These are phyloP conservation scores for Bombyx mandarina DNA, from an alignment of 1,140 invertebrate species.

Conservation along the genomic window DNA sequence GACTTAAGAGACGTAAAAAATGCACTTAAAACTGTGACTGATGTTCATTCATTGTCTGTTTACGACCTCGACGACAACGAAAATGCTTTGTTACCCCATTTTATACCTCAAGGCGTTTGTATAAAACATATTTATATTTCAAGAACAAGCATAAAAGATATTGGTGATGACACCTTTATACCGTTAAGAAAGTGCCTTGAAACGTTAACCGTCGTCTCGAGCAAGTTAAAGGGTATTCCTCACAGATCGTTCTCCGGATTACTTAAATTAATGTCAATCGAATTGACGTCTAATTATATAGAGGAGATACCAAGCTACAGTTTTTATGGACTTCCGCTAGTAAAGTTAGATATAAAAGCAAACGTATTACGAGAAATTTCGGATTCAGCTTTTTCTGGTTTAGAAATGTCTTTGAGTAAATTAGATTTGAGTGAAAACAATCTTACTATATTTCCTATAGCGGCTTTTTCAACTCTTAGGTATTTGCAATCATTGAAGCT, in stretches of 20 bases:
- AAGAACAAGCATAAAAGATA: slow-evolving; percentile 81
- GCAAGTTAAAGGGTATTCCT: slow-evolving; percentile 84
- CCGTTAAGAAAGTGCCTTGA: slow-evolving; percentile 83
- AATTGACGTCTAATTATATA: slow-evolving; percentile 90
- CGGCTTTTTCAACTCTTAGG: slow-evolving; percentile 81
- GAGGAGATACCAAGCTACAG: slow-evolving; percentile 86
- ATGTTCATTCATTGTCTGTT: slow-evolving; percentile 52
- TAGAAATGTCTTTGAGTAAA: slow-evolving; percentile 85
- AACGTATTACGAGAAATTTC: slow-evolving; percentile 84
- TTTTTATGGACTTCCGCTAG: slow-evolving; percentile 86
- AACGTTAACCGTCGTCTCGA: slow-evolving; percentile 84
- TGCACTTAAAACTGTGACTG: slow-evolving; percentile 46
- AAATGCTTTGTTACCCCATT: slow-evolving; percentile 55
- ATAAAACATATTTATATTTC: slow-evolving; percentile 88
- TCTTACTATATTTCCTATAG: slow-evolving; percentile 84
- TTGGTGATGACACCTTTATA: slow-evolving; percentile 81
- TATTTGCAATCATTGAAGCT: slow-evolving; percentile 81
- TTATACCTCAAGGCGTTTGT: slow-evolving; percentile 73
- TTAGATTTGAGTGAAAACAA: slow-evolving; percentile 90
- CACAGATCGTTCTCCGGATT: slow-evolving; percentile 84
- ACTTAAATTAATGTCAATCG: slow-evolving; percentile 79
- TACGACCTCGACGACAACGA: slow-evolving; percentile 56
- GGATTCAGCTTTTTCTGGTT: slow-evolving; percentile 87
- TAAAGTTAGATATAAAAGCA: slow-evolving; percentile 87
- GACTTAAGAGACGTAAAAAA: slow-evolving; percentile 51